Percentiles rank a stretch among this genome's conserved stretches.
Conservation (phyloP, 1,140 invertebrate species). For the Eupristina koningsbergeri region DNA sequence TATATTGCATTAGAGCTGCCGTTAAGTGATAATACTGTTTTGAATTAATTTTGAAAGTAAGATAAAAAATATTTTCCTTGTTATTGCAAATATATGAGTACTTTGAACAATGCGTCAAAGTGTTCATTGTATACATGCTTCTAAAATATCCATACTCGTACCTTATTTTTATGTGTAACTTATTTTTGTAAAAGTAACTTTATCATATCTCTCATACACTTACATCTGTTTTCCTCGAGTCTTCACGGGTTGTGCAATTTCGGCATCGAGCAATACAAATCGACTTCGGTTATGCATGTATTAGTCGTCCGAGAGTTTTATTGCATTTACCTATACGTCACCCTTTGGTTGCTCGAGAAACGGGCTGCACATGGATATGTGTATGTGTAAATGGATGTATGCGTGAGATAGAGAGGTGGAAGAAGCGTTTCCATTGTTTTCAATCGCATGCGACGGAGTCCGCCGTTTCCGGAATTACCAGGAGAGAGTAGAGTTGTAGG, state of each 20-base stretch:
- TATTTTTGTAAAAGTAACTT: conserved; percentile 12
- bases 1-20: too few species aligned
- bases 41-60: background rate
- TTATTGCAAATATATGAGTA: background rate
- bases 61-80: too few species aligned
- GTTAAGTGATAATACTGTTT: background rate
- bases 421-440: conserved; percentile 54
- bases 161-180: background rate
- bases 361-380: background rate
- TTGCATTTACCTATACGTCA: conserved; percentile 51
- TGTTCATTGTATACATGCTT: background rate
- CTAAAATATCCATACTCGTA: background rate
- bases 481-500: conserved; percentile 35
- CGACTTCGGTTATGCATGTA: background rate
- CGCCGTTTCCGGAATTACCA: conserved; percentile 43
- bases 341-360: conserved; percentile 44
- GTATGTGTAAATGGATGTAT: background rate
- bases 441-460: conserved; percentile 54
- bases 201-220: background rate
- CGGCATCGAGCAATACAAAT: background rate
- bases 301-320: conserved; percentile 56
- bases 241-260: background rate
- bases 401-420: background rate
- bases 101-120: background rate
- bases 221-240: background rate